A percentile compares a stretch with the other conserved stretches of the same genome.
These are phyloP conservation scores for Thripadectes ignobilis DNA, from an alignment of 2,797 vertebrate genomes.

Conservation along the genomic window DNA sequence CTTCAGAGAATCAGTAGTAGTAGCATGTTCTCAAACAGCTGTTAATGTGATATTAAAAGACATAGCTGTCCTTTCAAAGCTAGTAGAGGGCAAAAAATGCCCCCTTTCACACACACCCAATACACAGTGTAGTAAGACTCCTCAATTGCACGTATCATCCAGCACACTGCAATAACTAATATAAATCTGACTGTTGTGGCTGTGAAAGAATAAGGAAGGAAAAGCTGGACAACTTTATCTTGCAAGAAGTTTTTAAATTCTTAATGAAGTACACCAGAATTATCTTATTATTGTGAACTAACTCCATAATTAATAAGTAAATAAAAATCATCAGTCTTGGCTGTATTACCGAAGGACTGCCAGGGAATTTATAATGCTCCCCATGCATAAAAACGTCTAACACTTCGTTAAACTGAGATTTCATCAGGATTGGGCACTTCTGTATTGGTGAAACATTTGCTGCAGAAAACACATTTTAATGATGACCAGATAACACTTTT, in stretches of 20 bases:
- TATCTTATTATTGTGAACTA: not conserved
- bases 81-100: not conserved
- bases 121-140: not conserved
- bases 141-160: rapidly evolving
- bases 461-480: not conserved
- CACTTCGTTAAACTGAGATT: not conserved
- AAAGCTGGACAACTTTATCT: not conserved
- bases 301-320: not conserved
- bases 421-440: not conserved
- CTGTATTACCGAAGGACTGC: not conserved
- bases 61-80: not conserved
- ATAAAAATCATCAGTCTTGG: not conserved
- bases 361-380: not conserved
- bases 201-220: not conserved
- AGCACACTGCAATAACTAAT: not conserved
- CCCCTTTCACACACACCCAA: not conserved
- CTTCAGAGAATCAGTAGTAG: not conserved
- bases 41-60: not conserved
- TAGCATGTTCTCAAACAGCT: not conserved
- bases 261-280: not conserved
- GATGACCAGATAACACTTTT: not conserved
- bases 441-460: not conserved
- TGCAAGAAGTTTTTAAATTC: rapidly evolving
- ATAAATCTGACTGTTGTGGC: not conserved
- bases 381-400: not conserved